Evolutionary conservation across 1,140 invertebrate species (phyloP), one percentile per base, ranked within the genome.

Genomic region (Brachystomella parvula): DNA sequence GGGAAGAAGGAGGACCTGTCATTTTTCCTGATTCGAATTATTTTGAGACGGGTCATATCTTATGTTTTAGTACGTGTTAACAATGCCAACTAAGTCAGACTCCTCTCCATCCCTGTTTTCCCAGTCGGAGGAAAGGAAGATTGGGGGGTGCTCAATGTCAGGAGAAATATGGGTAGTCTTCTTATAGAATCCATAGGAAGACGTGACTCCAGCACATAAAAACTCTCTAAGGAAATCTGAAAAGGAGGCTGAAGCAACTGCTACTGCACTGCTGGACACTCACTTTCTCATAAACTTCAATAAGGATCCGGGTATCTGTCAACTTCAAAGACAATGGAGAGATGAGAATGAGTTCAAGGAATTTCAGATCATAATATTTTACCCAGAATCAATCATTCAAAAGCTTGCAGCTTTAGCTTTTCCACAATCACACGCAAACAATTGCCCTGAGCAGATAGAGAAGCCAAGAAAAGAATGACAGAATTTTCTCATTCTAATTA

Each of bases 21-120:
- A 73, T 68, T 73, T 70, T 73, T 69, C 71, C 63, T 70, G 71
- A 73, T 70, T 69, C 71, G 71, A 73, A 73, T 73, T 73, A 73
- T 73, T 70, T 71, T 70, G 71, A 70, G 71, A 73, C 71, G 67
- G 63, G 61, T 66, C 66, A 70, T 67, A 73, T 73, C 68, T 73
- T 68, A 70, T 69, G 66, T 70, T 67, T 72, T 66, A 70, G 57
- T 73, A 73, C 71, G 71, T 73, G 71, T 73, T 66, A 73, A 73
- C 71, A 73, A 70, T 73, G 49, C 67, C 57, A 73, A 73, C 57
- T 64, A 72, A 44, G 32, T 24, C 17, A 24, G n/a, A 19, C 15
- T 47, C 3, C 3, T 19, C 31, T 44, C 58, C 19, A n/a, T 32
- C 26, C 3, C n/a, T 33, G 26, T 49, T 26, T 24, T 49, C 21